Percentiles rank a stretch among this genome's conserved stretches.
phyloP scores from a whole-genome alignment of 2,797 vertebrate genomes.

The Hippoglossus hippoglossus region DNA sequence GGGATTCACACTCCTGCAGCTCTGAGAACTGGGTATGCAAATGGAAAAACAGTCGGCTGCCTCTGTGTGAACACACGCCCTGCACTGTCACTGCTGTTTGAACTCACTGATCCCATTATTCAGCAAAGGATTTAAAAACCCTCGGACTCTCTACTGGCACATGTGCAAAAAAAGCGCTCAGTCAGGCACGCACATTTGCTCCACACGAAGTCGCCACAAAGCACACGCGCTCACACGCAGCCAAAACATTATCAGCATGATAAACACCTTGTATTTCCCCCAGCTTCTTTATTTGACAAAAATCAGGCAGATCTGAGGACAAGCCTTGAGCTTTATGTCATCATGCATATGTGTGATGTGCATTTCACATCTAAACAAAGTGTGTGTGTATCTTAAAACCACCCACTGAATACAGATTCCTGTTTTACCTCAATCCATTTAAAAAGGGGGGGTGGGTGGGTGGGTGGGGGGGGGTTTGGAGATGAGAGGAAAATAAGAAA shows the following conservation, averaged over 20 bases:
- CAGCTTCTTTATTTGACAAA: conserved; percentile 52
- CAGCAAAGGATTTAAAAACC: conserved; percentile 24
- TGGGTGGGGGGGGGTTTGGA: not conserved
- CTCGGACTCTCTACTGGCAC: too few relatives aligned
- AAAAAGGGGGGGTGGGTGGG: not conserved
- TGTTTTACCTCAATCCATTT: conserved; percentile 73
- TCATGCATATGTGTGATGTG: conserved; percentile 68
- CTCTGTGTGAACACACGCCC: conserved; percentile 5
- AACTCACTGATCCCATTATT: conserved; percentile 50
- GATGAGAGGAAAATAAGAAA: conserved; percentile 39
- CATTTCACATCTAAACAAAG: conserved; percentile 77
- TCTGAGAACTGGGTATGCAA: too few relatives aligned
- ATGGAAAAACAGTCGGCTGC: too few relatives aligned
- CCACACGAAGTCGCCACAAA: too few relatives aligned
- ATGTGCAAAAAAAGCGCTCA: too few relatives aligned
- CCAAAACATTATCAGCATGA: conserved; percentile 10
- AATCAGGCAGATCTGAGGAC: conserved; percentile 68
- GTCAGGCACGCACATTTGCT: too few relatives aligned
- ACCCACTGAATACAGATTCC: conserved; percentile 75
- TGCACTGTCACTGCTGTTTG: conserved; percentile 13
- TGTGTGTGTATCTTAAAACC: conserved; percentile 70
- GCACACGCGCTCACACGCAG: not conserved
- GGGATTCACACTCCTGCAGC: conserved; percentile 19
- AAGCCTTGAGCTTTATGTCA: conserved; percentile 73
- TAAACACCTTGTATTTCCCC: conserved; percentile 52